Conservation (phyloP, 2,113 vertebrate species). For the Siniperca chuatsi region DNA sequence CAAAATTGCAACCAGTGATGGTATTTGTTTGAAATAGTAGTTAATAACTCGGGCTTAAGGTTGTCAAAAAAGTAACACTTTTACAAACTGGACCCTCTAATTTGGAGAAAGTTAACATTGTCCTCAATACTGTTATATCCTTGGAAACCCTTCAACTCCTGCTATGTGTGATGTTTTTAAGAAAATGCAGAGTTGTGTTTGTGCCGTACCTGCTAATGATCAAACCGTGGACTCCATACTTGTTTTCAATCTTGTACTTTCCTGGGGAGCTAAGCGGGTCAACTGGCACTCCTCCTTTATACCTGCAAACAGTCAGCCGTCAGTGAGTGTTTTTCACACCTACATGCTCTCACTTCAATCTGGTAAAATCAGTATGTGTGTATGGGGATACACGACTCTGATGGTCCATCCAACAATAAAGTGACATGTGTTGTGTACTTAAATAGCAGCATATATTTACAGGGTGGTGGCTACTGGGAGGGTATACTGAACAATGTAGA, state of each 20-base stretch:
- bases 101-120: no score
- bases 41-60: not conserved
- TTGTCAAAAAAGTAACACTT: not conserved
- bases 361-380: not conserved
- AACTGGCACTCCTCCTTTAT: constrained; percentile 90
- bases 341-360: not conserved
- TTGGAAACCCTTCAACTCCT: not conserved
- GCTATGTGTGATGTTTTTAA: not conserved
- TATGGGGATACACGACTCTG: not conserved
- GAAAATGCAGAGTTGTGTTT: not conserved
- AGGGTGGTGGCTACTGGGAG: not conserved
- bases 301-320: constrained; percentile 83
- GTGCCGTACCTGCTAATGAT: constrained; percentile 91
- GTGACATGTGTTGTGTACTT: not conserved
- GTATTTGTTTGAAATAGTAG: not conserved
- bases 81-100: no score
- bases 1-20: not conserved
- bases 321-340: not conserved
- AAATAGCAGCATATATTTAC: not conserved
- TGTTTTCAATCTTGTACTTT: constrained; percentile 94
- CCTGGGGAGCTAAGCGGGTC: constrained; percentile 89
- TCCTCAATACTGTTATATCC: not conserved
- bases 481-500: not conserved
- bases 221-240: constrained; percentile 94
- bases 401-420: not conserved